Evolutionary conservation across 2,888 invertebrate species (phyloP).

Genomic region (Spodoptera littoralis): DNA sequence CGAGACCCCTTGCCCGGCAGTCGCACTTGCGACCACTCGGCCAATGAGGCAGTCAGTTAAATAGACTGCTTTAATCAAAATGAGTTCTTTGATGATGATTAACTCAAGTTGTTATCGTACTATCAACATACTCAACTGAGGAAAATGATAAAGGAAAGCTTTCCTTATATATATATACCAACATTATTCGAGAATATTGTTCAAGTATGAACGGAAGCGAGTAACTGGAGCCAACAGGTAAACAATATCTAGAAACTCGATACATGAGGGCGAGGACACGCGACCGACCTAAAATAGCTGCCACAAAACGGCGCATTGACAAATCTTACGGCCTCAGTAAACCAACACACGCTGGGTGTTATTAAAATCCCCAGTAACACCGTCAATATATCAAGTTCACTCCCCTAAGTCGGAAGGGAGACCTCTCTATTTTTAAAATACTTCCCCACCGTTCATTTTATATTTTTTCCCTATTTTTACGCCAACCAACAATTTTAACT

Average conservation of each 20-base stretch:
- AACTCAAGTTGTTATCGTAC: too few species aligned
- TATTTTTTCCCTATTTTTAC: constrained; percentile 87
- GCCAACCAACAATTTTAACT: constrained; percentile 64
- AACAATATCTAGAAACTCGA: constrained; percentile 81
- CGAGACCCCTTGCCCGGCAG: too few species aligned
- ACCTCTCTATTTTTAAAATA: constrained; percentile 86
- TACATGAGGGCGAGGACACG: constrained; percentile 75
- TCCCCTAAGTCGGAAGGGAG: constrained; percentile 80
- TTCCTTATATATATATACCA: too few species aligned
- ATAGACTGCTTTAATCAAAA: too few species aligned
- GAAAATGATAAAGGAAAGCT: too few species aligned
- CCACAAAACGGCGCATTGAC: constrained; percentile 86
- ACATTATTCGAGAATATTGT: constrained; percentile 2
- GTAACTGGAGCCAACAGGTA: constrained; percentile 76
- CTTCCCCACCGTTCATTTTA: constrained; percentile 86
- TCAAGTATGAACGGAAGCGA: constrained; percentile 61
- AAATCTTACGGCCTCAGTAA: constrained; percentile 87
- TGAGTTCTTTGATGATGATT: neutral
- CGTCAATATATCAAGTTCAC: constrained; percentile 85
- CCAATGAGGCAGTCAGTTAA: too few species aligned
- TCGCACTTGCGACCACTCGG: too few species aligned
- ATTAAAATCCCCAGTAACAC: constrained; percentile 88
- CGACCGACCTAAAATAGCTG: constrained; percentile 83
- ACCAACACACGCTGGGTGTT: constrained; percentile 87
- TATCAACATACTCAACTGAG: neutral